Percentiles rank a stretch among this genome's conserved stretches.
Conservation (phyloP, 2,113 vertebrate genomes). For the Pseudorasbora parva region DNA sequence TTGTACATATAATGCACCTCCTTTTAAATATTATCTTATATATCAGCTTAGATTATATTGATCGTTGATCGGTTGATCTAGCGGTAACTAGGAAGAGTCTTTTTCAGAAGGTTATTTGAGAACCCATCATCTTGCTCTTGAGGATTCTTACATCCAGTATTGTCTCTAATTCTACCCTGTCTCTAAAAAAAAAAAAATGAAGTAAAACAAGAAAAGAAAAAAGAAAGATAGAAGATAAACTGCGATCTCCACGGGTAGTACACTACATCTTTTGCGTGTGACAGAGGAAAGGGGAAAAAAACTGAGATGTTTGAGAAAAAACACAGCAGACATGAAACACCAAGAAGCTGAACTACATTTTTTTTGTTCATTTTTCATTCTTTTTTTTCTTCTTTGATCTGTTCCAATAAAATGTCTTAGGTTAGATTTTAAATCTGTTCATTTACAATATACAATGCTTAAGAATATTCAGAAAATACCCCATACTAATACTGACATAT, state of each 20-base stretch:
- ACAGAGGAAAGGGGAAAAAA: conserved; percentile 72
- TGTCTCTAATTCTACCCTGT: conserved; percentile 95
- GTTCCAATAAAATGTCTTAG: conserved; percentile 82
- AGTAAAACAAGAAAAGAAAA: not conserved
- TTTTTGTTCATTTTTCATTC: conserved; percentile 66
- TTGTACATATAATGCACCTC: conserved; percentile 78
- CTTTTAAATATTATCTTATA: conserved; percentile 92
- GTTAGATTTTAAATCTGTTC: conserved; percentile 98
- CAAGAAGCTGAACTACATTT: conserved; percentile 89
- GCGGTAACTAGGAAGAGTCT: conserved; percentile 89
- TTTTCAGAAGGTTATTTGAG: conserved; percentile 83
- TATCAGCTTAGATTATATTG: conserved; percentile 82
- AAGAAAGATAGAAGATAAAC: conserved; percentile 44
- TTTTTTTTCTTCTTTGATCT: conserved; percentile 75
- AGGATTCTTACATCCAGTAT: conserved; percentile 91
- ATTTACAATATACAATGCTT: conserved; percentile 98
- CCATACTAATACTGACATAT: conserved; percentile 92
- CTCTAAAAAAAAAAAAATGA: conserved; percentile 84
- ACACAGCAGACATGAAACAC: conserved; percentile 94
- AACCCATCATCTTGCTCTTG: conserved; percentile 88
- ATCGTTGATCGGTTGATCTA: conserved; percentile 84
- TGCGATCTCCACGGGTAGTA: conserved; percentile 89
- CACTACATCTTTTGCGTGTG: conserved; percentile 85
- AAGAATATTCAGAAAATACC: conserved; percentile 96
- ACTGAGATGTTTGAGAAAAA: conserved; percentile 76